phyloP scores from a whole-genome alignment of 2,888 invertebrate species.

The Aphidoletes aphidimyza region DNA sequence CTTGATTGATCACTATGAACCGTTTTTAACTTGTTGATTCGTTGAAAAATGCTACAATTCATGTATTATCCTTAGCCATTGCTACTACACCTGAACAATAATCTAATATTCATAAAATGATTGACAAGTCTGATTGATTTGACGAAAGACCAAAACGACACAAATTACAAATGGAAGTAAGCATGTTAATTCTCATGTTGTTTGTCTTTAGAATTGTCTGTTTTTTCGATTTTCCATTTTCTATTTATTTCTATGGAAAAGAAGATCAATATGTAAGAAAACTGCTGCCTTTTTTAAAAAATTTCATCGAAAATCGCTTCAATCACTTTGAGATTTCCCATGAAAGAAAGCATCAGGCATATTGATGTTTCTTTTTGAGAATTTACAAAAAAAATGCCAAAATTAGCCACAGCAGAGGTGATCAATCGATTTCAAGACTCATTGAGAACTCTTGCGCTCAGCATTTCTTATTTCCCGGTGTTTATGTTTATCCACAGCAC shows the following conservation, averaged over 20 bases:
- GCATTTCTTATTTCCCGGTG: too few species aligned
- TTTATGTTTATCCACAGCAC: neutral
- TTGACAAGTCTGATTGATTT: constrained; percentile 42
- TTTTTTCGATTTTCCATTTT: neutral
- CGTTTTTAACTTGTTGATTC: constrained; percentile 40
- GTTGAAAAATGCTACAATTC: constrained; percentile 38
- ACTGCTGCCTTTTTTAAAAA: neutral
- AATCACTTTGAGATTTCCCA: neutral
- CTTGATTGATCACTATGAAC: constrained; percentile 12
- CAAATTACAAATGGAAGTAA: neutral
- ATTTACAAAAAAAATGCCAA: neutral
- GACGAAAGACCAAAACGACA: neutral
- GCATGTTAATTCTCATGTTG: neutral
- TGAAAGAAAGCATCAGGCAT: constrained; percentile 14
- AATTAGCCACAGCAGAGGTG: constrained; percentile 20
- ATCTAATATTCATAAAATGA: neutral
- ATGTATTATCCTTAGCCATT: constrained; percentile 4
- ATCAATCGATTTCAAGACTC: constrained; percentile 12
- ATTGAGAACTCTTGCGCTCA: too few species aligned
- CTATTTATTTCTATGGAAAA: too few species aligned
- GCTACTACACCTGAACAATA: neutral
- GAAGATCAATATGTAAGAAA: too few species aligned
- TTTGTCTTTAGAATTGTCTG: neutral
- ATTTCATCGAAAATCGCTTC: constrained; percentile 15
- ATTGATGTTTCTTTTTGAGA: constrained; percentile 43